These are phyloP conservation scores for Archaeoteleia sp. DNA, from an alignment of 2,888 invertebrate genomes.

Conservation along the genomic window DNA sequence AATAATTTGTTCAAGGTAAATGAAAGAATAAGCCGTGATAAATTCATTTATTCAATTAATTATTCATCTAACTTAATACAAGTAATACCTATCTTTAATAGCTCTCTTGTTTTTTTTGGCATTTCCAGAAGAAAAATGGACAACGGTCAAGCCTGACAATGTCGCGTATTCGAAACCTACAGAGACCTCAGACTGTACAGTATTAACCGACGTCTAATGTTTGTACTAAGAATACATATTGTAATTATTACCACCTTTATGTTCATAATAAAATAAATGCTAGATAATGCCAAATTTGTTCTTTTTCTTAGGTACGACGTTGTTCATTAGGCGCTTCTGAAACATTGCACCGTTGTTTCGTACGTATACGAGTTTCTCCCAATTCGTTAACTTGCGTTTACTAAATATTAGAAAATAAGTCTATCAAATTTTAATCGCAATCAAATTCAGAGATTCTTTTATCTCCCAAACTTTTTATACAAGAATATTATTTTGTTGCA, in stretches of 20 bases:
- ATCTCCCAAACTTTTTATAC: neutral
- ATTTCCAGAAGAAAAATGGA: conserved; percentile 73
- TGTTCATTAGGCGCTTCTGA: conserved; percentile 60
- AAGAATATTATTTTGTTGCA: neutral
- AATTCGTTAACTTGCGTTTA: conserved; percentile 13
- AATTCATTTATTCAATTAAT: conserved; percentile 39
- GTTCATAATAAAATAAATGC: conserved; percentile 75
- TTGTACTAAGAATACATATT: conserved; percentile 73
- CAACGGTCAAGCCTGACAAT: conserved; percentile 73
- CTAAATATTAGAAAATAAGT: too few species aligned
- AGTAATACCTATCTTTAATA: conserved; percentile 35
- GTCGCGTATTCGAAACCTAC: conserved; percentile 68
- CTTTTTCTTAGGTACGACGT: conserved; percentile 51
- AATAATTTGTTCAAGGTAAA: too few species aligned
- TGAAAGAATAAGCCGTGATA: conserved; percentile 10
- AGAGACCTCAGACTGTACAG: conserved; percentile 75
- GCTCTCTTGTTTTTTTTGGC: conserved; percentile 46
- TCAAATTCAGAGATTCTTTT: too few species aligned
- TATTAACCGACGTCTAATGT: conserved; percentile 74
- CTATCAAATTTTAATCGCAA: too few species aligned
- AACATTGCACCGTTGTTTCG: conserved; percentile 57
- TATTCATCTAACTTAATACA: conserved; percentile 22
- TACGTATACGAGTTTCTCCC: conserved; percentile 1
- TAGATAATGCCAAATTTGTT: conserved; percentile 73
- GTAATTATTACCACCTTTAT: conserved; percentile 71